A percentile compares a stretch with the other conserved stretches of the same genome.
phyloP scores from a whole-genome alignment of 1,140 invertebrate genomes.

The Atta colombica region DNA sequence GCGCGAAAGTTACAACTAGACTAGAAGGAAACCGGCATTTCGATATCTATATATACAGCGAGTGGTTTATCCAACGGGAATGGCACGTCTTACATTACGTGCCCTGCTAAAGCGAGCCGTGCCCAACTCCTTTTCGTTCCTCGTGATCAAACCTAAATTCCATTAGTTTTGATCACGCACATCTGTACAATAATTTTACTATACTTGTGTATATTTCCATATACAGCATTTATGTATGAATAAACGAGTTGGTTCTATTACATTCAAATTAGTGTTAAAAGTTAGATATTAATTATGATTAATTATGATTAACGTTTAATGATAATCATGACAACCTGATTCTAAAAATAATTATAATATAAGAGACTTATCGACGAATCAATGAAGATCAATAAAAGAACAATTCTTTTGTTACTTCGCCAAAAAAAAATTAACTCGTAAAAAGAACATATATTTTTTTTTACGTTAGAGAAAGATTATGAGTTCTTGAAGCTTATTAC shows the following conservation, averaged over 20 bases:
- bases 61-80: slow-evolving; percentile 9
- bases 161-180: background rate
- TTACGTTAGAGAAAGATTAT: background rate
- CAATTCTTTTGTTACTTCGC: background rate
- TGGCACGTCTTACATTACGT: slow-evolving; percentile 4
- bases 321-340: background rate
- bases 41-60: slow-evolving; percentile 7
- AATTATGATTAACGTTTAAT: slow-evolving; percentile 1
- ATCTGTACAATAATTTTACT: background rate
- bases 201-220: background rate
- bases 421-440: background rate
- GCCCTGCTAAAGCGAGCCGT: background rate
- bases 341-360: background rate
- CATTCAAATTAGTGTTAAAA: background rate
- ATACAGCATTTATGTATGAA: too few relatives aligned
- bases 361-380: background rate
- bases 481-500: too few relatives aligned
- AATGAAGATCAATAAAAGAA: background rate
- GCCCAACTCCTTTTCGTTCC: background rate
- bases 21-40: slow-evolving; percentile 24
- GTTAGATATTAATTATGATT: slow-evolving; percentile 22
- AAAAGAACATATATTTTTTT: background rate
- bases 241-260: background rate
- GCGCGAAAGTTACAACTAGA: slow-evolving; percentile 42
- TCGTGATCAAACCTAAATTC: background rate